Base-by-base conservation (phyloP, 2,888 invertebrate species). In the Nomada lathburiana region DNA sequence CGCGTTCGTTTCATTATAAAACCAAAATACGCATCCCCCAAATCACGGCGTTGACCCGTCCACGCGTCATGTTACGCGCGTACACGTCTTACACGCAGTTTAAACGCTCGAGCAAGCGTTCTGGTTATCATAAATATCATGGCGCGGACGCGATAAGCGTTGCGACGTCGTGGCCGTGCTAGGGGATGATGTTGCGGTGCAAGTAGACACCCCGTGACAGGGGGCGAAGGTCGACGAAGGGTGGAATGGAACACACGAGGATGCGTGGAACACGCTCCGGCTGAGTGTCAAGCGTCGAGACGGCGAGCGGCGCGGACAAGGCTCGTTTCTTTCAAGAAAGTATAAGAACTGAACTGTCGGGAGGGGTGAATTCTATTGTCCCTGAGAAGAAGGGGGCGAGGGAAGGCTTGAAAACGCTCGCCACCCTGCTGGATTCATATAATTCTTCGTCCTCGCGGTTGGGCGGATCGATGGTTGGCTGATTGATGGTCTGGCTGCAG, bases 61-160 rank as follows among this genome's bases (percentile, higher is more conserved):
- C 36, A 36, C 7, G 36, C 36, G 36, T 36, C 36, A 0, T 5
- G 7, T 7, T 36, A 36, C 36, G 7, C 36, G 36, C 36, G 0
- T 47, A 13, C 47, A 16, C 16, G 13, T 47, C 16, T 11, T 47
- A 13, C 47, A 47, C 42, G 26, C 20, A 10, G 71, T 62, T 80
- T 67, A 71, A 71, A 80, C 77, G 62, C 60, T 29, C 42, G 77
- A 67, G 60, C 77, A 76, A 47, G 64, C 52, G 55, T 36, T 29
- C 13, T 29, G 36, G 52, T 53, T 71, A 67, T 62, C 64, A 60
- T 80, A 80, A 76, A 80, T 76, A 76, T 76, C 70, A 44, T 26
- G 50, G 20, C 55, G 42, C 23, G 26, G 50, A 70, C 59, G n/a
- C 69, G 44, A 13, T 20, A 20, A 23, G 10, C 68, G 55, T 26